Base-by-base conservation (phyloP, 37 sponge, comb jelly and placozoan genomes). In the Haliclona indistincta region DNA sequence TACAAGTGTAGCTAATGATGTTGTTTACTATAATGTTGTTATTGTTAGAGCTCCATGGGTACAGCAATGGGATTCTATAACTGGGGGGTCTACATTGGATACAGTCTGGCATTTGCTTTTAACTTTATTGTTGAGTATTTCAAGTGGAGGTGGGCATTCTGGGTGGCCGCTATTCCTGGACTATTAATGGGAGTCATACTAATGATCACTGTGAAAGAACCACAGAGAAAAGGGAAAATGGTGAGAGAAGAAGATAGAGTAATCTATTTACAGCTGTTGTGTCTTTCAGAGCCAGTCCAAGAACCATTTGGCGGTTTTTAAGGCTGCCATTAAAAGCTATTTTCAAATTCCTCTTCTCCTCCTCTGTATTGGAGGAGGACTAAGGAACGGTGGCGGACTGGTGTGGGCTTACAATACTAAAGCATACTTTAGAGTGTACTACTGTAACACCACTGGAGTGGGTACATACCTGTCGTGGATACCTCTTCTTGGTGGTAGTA, bases 391-490 rank as follows among this genome's bases (percentile, higher is more conserved):
- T 30, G 93, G 79, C 17, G 93, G 93, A 11, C 73, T 81, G 58
- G 89, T 88, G 42, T 88, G 89, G 88, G 81, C 88, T 43, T 92
- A 84, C 79, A 92, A 92, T 60, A 85, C 75, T 61, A 83, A 92
- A 78, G 19, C 81, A 0, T 88, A 65, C 68, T 76, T 84, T 49
- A n/a, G n/a, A n/a, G n/a, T n/a, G n/a, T n/a, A n/a, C n/a, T n/a
- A 88, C 54, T 81, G 82, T 63, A 58, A 58, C 6, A 47, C 42
- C 26, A 38, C 54, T 32, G 79, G 67, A 25, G 47, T 81, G 4
- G 91, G 81, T 1, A 38, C 6, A 26, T 92, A 67, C 70, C 61
- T 92, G 54, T 83, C 88, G 15, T 92, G 93, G 93, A 78, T 92
- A 23, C 93, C 93, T 0, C 76, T 92, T 0, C 74, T 92, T 1